Percentiles rank a stretch among this genome's conserved stretches.
Evolutionary conservation across 2,888 invertebrate species (phyloP).

Genomic region (Scotopteryx bipunctaria): DNA sequence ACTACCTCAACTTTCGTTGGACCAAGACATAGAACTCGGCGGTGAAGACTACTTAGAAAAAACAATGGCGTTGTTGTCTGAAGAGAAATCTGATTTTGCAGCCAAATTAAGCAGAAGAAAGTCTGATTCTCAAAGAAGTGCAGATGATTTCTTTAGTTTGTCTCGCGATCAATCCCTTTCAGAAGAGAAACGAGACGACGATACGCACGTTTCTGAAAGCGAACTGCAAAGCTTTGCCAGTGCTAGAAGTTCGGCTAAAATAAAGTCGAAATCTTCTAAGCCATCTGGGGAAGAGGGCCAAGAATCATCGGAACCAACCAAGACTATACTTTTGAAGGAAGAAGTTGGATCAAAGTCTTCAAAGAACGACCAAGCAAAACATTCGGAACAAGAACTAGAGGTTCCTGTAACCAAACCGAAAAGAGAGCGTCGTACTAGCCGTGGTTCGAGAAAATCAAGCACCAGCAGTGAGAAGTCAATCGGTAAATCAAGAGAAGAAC

Average conservation of each 20-base stretch:
- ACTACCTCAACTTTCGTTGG: constrained; percentile 71
- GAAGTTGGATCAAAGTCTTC: constrained; percentile 47
- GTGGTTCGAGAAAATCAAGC: constrained; percentile 70
- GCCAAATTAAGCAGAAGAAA: constrained; percentile 85
- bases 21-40: constrained; percentile 79
- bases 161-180: constrained; percentile 84
- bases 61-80: constrained; percentile 70
- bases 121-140: constrained; percentile 84
- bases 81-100: constrained; percentile 82
- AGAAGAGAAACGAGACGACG: constrained; percentile 84
- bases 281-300: constrained; percentile 60
- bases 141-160: constrained; percentile 86
- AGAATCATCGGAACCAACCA: constrained; percentile 60
- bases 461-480: constrained; percentile 79
- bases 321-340: constrained; percentile 61
- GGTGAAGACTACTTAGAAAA: constrained; percentile 83
- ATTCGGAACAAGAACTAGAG: constrained; percentile 29
- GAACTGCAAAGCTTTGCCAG: constrained; percentile 87
- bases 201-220: constrained; percentile 84
- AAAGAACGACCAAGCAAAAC: neutral
- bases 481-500: constrained; percentile 62
- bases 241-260: constrained; percentile 83
- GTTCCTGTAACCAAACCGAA: constrained; percentile 48
- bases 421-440: constrained; percentile 68
- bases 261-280: constrained; percentile 62